Conservation (phyloP, 2,797 vertebrate species). For the Podargus strigoides region DNA sequence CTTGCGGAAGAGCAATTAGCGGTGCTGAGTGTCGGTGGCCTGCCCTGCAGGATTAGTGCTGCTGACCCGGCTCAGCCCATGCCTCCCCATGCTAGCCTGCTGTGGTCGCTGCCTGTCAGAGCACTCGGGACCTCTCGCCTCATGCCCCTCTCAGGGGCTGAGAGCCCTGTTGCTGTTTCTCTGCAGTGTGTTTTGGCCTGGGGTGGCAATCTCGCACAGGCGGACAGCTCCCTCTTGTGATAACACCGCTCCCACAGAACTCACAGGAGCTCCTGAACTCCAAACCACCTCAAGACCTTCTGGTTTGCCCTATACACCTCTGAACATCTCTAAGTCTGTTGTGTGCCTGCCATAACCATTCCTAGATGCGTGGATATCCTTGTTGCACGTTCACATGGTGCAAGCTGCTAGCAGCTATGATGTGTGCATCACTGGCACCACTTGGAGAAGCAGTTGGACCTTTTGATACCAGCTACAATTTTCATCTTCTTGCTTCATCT, state of each 20-base stretch:
- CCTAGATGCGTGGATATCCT: background rate
- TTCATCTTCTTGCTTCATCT: background rate
- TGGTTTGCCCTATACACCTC: background rate
- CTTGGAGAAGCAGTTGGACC: background rate
- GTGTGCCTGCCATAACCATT: background rate
- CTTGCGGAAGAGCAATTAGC: background rate
- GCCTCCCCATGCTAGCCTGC: background rate
- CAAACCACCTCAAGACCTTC: background rate
- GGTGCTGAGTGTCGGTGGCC: background rate
- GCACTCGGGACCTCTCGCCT: background rate
- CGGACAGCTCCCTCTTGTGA: conserved; percentile 60
- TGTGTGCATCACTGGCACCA: background rate
- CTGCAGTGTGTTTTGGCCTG: background rate
- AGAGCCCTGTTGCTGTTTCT: background rate
- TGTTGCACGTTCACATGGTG: fast-evolving
- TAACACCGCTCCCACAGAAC: background rate
- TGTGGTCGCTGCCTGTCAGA: background rate
- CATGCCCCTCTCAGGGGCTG: background rate
- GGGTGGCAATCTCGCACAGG: conserved; percentile 12
- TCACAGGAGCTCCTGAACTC: background rate
- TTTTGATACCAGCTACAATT: background rate
- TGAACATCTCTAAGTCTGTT: background rate
- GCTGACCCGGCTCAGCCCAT: background rate
- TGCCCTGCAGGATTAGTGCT: background rate
- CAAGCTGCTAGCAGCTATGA: background rate